Evolutionary conservation across 2,888 invertebrate genomes (phyloP), one percentile per base, ranked within the genome.

Genomic region (Sylvicola fuscatus): DNA sequence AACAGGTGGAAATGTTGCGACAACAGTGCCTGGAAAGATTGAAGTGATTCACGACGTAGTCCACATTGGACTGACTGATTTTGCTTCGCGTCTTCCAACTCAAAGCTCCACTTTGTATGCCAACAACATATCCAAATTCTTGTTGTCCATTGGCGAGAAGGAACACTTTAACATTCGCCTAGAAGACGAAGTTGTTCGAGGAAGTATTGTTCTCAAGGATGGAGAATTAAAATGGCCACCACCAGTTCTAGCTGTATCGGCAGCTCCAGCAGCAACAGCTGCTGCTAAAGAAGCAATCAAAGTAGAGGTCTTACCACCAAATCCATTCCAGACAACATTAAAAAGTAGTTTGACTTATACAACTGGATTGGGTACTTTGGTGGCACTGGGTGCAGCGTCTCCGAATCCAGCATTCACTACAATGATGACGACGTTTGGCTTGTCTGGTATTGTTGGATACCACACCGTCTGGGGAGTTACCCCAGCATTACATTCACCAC

Each of bases 51-150:
- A 84, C 42, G 84, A 80, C 44, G 80, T 89, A 16, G 72, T 75
- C 1, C 87, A 89, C 56, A 66, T 89, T 47, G 89, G 87, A 12
- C 65, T 81, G 41, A 84, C 86, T 0, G 86, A 89, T 59, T 57
- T 89, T 36, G 79, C 87, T 11, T 80, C 80, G 47, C 67, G 84
- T 36, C 67, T 89, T 51, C 83, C 87, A 1, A 80, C 84, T 1
- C 84, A 86, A 55, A 77, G 83, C 36, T 82, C 82, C 17, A 82
- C 82, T 0, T 62, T 89, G 14, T 89, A 86, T 51, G 82, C 79
- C n/a, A 89, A 89, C 55, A 89, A 89, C 51, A 82, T 89, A 44
- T 79, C 83, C 13, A 89, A 89, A 50, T 75, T 87, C 46, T 59
- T 89, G 7, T 59, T 87, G 2, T 46, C 46, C 26, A 45, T 45